Conservation (phyloP, 2,113 vertebrate species). For the Harpagus bidentatus region DNA sequence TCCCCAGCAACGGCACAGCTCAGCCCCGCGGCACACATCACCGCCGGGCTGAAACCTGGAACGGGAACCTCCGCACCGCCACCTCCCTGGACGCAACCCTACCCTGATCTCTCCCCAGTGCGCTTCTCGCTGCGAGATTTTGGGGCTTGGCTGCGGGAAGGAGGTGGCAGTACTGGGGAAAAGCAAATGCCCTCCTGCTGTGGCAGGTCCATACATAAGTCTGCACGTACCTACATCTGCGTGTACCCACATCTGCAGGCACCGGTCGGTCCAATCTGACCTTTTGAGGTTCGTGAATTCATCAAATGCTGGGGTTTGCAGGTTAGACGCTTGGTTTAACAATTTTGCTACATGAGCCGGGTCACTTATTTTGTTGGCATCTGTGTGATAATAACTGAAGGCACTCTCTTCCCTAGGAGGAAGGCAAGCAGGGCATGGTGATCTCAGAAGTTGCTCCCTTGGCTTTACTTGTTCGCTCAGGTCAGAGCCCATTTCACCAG, state of each 20-base stretch:
- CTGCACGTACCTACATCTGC: background rate
- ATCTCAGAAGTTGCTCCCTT: background rate
- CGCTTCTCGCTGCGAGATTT: background rate
- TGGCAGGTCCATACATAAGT: too few species aligned
- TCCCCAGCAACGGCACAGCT: background rate
- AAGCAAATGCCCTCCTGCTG: background rate
- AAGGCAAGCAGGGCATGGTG: background rate
- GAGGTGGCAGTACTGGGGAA: background rate
- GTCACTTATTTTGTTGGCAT: background rate
- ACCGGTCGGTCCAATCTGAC: fast-evolving
- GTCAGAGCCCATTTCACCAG: background rate
- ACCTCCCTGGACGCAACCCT: background rate
- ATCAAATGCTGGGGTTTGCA: background rate
- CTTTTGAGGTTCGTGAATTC: background rate
- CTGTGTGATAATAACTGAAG: background rate
- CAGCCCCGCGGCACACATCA: background rate
- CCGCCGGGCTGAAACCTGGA: background rate
- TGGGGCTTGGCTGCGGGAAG: background rate
- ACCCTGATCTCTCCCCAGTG: background rate
- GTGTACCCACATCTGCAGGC: background rate
- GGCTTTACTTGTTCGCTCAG: background rate
- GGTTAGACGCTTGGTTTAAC: background rate
- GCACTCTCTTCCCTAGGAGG: background rate
- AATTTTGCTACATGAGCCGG: background rate
- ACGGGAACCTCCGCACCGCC: background rate